Evolutionary conservation across 2,888 invertebrate genomes (phyloP).

Genomic region (Congeria kusceri): DNA sequence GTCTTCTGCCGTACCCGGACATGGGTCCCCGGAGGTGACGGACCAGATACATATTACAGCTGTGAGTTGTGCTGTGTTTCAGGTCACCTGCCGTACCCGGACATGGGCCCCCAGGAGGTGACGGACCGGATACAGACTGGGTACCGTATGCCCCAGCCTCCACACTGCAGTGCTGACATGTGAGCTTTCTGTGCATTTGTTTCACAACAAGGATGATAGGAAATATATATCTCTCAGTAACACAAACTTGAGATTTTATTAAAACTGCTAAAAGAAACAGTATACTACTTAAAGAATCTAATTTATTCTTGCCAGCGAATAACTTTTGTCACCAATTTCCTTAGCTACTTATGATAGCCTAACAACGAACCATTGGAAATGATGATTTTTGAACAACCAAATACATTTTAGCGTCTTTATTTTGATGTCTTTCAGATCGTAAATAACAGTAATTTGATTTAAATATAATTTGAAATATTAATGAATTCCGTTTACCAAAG

Average conservation of each 20-base stretch:
- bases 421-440: not conserved
- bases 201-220: not conserved
- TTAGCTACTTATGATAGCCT: too few species aligned
- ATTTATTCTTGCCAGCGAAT: too few species aligned
- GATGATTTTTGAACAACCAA: too few species aligned
- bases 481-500: not conserved
- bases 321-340: too few species aligned
- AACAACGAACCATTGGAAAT: too few species aligned
- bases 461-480: not conserved
- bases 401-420: not conserved
- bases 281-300: too few species aligned
- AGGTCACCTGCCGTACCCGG: slow-evolving; percentile 98
- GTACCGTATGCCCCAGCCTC: slow-evolving; percentile 95
- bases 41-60: slow-evolving; percentile 89
- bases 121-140: slow-evolving; percentile 92
- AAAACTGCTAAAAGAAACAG: too few species aligned
- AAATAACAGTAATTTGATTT: not conserved
- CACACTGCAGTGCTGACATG: slow-evolving; percentile 95
- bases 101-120: slow-evolving; percentile 96
- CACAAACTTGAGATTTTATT: too few species aligned
- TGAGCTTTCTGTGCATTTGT: slow-evolving; percentile 67
- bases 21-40: slow-evolving; percentile 95
- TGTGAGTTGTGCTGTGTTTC: slow-evolving; percentile 47
- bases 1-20: slow-evolving; percentile 97
- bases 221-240: not conserved